A percentile compares a stretch with the other conserved stretches of the same genome.
Evolutionary conservation across 2,113 vertebrate genomes (phyloP).

Genomic region (Cisticola juncidis): DNA sequence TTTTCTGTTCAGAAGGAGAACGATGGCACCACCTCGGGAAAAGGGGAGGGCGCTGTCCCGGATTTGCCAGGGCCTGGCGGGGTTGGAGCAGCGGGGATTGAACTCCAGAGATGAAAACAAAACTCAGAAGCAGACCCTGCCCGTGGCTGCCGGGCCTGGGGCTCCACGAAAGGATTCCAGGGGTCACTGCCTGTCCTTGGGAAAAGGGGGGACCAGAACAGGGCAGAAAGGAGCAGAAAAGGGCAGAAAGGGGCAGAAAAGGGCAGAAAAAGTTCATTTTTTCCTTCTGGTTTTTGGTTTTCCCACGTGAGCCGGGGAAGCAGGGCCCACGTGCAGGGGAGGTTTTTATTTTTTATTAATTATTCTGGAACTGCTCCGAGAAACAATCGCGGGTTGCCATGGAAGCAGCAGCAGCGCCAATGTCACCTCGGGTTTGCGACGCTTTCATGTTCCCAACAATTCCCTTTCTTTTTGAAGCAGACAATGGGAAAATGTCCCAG

Average conservation of each 20-base stretch:
- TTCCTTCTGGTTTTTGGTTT: neutral
- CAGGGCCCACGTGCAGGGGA: neutral
- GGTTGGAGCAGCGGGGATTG: too few species aligned
- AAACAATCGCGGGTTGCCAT: constrained; percentile 72
- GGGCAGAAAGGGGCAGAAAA: neutral
- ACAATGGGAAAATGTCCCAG: neutral
- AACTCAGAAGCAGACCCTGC: neutral
- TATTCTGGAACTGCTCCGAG: constrained; percentile 31
- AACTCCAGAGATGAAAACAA: too few species aligned
- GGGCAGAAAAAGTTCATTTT: neutral
- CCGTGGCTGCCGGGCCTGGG: neutral
- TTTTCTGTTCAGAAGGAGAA: too few species aligned
- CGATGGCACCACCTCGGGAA: too few species aligned
- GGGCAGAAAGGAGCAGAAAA: neutral
- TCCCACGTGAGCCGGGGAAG: neutral
- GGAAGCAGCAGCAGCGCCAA: constrained; percentile 58
- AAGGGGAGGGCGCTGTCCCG: too few species aligned
- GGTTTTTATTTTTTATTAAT: constrained; percentile 56
- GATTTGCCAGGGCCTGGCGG: too few species aligned
- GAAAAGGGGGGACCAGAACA: neutral
- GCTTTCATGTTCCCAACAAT: constrained; percentile 9
- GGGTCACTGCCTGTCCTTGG: neutral
- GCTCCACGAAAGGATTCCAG: neutral
- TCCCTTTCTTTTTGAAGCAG: neutral
- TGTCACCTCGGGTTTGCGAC: constrained; percentile 53